phyloP scores from a whole-genome alignment of 2,113 vertebrate genomes.

The Equus quagga region DNA sequence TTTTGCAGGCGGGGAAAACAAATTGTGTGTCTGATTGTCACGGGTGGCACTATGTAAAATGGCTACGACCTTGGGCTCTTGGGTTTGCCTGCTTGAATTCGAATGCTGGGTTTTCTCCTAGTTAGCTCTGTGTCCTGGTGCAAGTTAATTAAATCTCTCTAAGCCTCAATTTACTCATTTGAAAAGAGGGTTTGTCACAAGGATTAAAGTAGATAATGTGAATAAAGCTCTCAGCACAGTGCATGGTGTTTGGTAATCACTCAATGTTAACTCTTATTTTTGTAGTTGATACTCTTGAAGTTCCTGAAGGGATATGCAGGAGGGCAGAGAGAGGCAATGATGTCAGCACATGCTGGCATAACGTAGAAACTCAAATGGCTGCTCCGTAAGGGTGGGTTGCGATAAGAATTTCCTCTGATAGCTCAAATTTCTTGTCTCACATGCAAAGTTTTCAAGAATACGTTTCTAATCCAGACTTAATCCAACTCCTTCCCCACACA shows the following conservation, averaged over 20 bases:
- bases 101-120: neutral
- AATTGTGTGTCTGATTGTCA: neutral
- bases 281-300: neutral
- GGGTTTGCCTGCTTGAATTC: neutral
- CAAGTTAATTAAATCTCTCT: neutral
- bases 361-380: neutral
- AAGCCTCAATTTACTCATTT: neutral
- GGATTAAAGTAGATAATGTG: neutral
- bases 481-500: neutral
- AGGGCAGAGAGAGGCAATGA: rapidly evolving
- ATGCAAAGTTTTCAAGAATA: neutral
- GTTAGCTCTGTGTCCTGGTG: neutral
- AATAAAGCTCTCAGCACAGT: neutral
- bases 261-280: neutral
- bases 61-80: neutral
- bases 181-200: neutral
- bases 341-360: neutral
- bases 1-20: neutral
- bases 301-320: neutral
- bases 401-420: neutral
- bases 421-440: neutral
- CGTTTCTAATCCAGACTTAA: neutral
- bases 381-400: neutral
- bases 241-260: neutral
- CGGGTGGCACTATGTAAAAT: rapidly evolving